phyloP scores from a whole-genome alignment of 2,113 vertebrate genomes.

The Nasalis larvatus region DNA sequence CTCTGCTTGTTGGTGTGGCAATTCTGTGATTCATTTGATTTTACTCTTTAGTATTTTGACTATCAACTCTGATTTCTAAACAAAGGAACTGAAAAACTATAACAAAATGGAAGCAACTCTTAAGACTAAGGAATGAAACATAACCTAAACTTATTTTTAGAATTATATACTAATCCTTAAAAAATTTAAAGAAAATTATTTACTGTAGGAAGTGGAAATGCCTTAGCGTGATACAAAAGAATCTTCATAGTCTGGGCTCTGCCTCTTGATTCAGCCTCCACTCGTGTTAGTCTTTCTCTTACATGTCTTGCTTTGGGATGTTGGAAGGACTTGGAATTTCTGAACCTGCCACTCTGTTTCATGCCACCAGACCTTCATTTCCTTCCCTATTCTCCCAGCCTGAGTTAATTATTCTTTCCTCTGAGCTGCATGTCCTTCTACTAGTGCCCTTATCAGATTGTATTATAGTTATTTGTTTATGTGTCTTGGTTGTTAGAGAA shows the following conservation, averaged over 20 bases:
- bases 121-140: not conserved
- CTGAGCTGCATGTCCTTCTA: not conserved
- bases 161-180: not conserved
- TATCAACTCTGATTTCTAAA: not conserved
- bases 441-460: not conserved
- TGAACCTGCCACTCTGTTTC: not conserved
- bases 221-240: not conserved
- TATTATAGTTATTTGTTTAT: not conserved
- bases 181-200: not conserved
- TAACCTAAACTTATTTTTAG: not conserved
- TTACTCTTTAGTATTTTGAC: conserved; percentile 25
- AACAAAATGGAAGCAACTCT: not conserved
- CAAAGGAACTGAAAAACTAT: conserved; percentile 32
- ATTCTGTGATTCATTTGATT: not conserved
- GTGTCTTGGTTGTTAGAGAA: not conserved
- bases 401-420: not conserved
- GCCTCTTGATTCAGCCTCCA: not conserved
- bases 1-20: not conserved
- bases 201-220: not conserved
- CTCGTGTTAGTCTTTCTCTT: not conserved
- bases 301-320: not conserved
- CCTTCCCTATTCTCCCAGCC: not conserved
- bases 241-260: not conserved
- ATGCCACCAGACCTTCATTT: not conserved
- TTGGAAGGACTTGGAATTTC: not conserved